Conservation (phyloP, 2,888 invertebrate genomes). For the Platycheirus albimanus region DNA sequence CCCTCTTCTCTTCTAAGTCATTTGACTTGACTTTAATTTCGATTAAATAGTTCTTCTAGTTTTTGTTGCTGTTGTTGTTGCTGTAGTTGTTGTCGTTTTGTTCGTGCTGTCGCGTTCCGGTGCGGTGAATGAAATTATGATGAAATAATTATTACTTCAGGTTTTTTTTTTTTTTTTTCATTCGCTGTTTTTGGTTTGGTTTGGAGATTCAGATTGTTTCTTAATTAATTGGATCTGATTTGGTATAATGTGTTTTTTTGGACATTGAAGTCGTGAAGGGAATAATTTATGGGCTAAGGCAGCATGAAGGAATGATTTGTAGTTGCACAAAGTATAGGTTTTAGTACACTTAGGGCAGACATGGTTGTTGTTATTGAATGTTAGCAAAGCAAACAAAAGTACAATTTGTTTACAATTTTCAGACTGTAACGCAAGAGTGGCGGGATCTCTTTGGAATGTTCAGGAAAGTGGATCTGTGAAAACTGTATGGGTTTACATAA, state of each 20-base stretch:
- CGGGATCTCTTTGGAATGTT: no score
- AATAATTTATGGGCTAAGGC: conserved; percentile 19
- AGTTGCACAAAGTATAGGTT: background rate
- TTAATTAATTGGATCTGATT: conserved; percentile 68
- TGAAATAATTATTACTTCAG: conserved; percentile 55
- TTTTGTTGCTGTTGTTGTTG: conserved; percentile 7
- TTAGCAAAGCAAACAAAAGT: background rate
- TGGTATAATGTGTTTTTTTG: conserved; percentile 23
- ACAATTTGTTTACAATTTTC: no score
- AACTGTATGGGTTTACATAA: no score
- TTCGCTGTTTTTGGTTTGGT: no score
- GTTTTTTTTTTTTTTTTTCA: background rate
- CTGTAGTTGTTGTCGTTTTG: conserved; percentile 10
- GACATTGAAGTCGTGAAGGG: conserved; percentile 17
- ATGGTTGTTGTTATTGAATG: background rate
- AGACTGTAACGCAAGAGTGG: no score
- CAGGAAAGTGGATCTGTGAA: no score
- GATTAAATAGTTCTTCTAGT: conserved; percentile 48
- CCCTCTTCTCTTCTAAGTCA: no score
- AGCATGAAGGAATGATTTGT: conserved; percentile 1
- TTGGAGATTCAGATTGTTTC: conserved; percentile 56
- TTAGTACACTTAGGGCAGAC: background rate
- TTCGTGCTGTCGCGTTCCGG: conserved; percentile 21
- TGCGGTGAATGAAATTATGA: conserved; percentile 57
- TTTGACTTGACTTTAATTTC: conserved; percentile 65